phyloP scores from a whole-genome alignment of 2,113 vertebrate species.

The Capricornis sumatraensis region DNA sequence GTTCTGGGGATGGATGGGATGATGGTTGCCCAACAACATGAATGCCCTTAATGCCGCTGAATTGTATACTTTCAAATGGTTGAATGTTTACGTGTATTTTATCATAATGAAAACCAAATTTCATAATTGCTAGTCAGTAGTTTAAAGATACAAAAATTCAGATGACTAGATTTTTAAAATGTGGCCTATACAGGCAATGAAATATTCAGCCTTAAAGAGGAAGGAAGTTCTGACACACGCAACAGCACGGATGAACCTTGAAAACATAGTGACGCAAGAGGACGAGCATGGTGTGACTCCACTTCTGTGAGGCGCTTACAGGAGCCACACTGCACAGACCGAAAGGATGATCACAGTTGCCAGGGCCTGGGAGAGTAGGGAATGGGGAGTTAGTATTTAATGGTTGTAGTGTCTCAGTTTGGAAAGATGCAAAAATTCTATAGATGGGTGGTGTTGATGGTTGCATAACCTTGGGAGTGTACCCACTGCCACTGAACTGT shows the following conservation, averaged over 20 bases:
- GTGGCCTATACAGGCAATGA: not conserved
- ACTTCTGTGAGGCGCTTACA: not conserved
- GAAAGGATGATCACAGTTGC: not conserved
- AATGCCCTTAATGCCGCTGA: not conserved
- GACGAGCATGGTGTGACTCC: not conserved
- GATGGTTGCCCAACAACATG: too few species aligned
- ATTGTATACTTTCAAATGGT: too few species aligned
- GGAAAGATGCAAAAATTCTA: not conserved
- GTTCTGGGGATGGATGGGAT: not conserved
- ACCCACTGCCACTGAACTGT: not conserved
- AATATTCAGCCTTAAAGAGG: not conserved
- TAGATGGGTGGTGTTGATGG: not conserved
- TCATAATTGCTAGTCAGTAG: not conserved
- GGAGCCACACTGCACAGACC: not conserved
- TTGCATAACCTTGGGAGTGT: not conserved
- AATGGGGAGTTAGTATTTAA: not conserved
- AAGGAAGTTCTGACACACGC: not conserved
- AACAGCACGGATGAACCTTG: not conserved
- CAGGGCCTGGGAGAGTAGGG: not conserved
- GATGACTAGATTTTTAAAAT: not conserved
- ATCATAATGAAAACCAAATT: not conserved
- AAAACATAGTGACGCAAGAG: not conserved
- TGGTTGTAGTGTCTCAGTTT: not conserved
- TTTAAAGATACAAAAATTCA: not conserved
- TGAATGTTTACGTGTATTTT: not conserved